Conservation (phyloP, 2,888 invertebrate species). For the Erpobdella octoculata region DNA sequence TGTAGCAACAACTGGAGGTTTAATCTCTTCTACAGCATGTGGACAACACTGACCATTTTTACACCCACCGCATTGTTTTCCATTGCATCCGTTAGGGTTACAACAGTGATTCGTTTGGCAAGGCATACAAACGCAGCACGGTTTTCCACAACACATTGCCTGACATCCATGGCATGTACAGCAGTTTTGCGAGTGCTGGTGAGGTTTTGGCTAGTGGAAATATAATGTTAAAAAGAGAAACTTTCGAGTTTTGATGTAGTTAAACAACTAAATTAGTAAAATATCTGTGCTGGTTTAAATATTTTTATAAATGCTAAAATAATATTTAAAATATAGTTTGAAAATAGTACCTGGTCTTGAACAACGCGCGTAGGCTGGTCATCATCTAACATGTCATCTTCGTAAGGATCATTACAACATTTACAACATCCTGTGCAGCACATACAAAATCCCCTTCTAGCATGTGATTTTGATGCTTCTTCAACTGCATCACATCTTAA, state of each 20-base stretch:
- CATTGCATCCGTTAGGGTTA: neutral
- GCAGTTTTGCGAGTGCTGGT: neutral
- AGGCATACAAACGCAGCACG: neutral
- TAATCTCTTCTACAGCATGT: neutral
- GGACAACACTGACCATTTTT: neutral
- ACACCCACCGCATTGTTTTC: neutral
- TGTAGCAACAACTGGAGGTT: neutral
- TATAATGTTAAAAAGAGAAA: neutral
- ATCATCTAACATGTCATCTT: too few relatives aligned
- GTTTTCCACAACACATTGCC: conserved; percentile 4
- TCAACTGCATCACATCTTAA: neutral
- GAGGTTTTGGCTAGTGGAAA: neutral
- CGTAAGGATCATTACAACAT: too few relatives aligned
- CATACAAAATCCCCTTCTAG: too few relatives aligned
- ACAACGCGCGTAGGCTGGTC: too few relatives aligned
- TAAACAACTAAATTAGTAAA: too few relatives aligned
- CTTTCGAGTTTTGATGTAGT: too few relatives aligned
- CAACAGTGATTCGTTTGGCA: neutral
- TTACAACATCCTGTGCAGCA: neutral
- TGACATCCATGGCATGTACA: conserved; percentile 1
- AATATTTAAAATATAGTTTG: too few relatives aligned
- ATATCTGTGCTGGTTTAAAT: too few relatives aligned
- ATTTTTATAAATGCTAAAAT: too few relatives aligned
- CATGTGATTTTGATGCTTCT: neutral
- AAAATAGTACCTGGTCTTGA: too few relatives aligned